Base-by-base conservation (phyloP, 2,797 vertebrate species). In the Parauchenoglanis punctatus region DNA sequence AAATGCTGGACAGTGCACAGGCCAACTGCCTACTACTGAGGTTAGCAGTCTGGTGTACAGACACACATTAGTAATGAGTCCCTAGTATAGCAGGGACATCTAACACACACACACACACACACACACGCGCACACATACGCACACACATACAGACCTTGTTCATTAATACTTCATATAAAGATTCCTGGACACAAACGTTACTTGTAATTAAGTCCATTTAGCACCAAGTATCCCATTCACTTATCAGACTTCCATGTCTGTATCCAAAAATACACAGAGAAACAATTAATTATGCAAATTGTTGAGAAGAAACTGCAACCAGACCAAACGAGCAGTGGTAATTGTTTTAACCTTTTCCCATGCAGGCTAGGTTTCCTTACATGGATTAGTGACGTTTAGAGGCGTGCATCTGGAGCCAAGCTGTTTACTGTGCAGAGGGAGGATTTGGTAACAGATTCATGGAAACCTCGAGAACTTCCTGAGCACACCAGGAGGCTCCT, bases 381-480 rank as follows among this genome's bases (percentile, higher is more conserved):
- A 85, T 73, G 52, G 85, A 75, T 44, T 49, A 7, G 40, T 90
- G 92, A 90, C 56, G 85, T 86, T 68, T 56, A 44, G 52, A 84
- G 52, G 58, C 72, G n/a, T 85, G 88, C 80, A 61, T 83, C 58
- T 87, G 82, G 59, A 63, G 82, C 54, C 58, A 73, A 65, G 78
- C 86, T 92, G 90, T 92, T 90, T 89, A 91, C 80, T 87, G 78
- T 85, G 46, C 84, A n/a, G 31, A 25, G 13, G 86, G 72, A 40
- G 78, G 88, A 89, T 92, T 89, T 87, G 76, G 85, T 83, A 81
- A 87, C 87, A 91, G 81, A 91, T 93, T 95, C 93, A 90, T 91
- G 91, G 91, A 90, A 91, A 93, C 93, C 89, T 91, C 91, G 92
- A 90, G 92, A 88, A 91, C 83, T 90, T 87, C 92, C 91, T 88